A percentile compares a stretch with the other conserved stretches of the same genome.
phyloP scores from a whole-genome alignment of 2,113 vertebrate genomes.

The Xiphorhynchus elegans region DNA sequence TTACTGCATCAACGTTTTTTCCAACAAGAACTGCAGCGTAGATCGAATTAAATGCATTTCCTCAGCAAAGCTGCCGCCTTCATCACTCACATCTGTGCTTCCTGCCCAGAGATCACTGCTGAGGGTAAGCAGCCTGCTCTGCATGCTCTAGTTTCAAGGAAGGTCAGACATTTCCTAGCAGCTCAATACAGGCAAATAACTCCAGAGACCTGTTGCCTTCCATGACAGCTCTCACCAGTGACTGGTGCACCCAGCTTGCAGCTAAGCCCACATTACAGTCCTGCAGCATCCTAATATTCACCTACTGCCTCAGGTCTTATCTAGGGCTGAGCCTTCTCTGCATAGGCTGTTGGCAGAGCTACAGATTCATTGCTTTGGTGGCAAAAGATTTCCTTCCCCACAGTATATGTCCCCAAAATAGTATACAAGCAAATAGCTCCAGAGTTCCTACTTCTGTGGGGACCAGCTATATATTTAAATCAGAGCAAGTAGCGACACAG shows the following conservation, averaged over 20 bases:
- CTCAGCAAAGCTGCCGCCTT: constrained; percentile 47
- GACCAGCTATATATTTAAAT: neutral
- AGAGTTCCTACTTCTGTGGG: neutral
- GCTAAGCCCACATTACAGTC: neutral
- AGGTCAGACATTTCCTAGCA: constrained; percentile 6
- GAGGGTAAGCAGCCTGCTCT: constrained; percentile 6
- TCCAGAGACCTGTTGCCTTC: constrained; percentile 12
- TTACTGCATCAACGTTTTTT: constrained; percentile 55
- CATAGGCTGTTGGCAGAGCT: neutral
- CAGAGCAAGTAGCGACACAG: neutral
- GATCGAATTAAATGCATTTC: constrained; percentile 52
- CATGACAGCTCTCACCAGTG: neutral
- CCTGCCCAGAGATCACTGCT: neutral
- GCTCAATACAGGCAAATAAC: neutral
- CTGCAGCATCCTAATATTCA: neutral
- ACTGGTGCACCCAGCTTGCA: neutral
- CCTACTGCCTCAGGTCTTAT: neutral
- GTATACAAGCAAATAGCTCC: neutral
- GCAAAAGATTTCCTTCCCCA: neutral
- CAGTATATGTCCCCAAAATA: neutral
- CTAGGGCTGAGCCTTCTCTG: neutral
- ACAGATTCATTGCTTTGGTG: neutral
- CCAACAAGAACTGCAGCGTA: constrained; percentile 47
- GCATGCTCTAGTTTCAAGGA: constrained; percentile 20
- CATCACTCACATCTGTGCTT: neutral